These are phyloP conservation scores for Grammomys dolichurus DNA, from an alignment of 2,113 vertebrate genomes.

Conservation along the genomic window DNA sequence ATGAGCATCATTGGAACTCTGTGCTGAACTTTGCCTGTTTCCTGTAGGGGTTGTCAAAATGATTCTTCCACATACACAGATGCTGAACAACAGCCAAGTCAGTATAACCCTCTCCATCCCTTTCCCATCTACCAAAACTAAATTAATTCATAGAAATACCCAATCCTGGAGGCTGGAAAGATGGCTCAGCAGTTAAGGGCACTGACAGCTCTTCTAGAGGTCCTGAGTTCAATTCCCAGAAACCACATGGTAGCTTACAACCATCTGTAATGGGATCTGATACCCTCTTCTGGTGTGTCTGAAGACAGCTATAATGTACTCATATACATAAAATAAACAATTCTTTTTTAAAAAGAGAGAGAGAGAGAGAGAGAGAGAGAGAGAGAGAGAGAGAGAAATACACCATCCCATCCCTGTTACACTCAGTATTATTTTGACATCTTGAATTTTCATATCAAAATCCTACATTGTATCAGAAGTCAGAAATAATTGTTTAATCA, in stretches of 20 bases:
- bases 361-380: too few relatives aligned
- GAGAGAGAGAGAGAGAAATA: too few relatives aligned
- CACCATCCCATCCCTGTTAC: not conserved
- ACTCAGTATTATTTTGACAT: not conserved
- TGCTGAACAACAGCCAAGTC: not conserved
- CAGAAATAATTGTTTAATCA: not conserved
- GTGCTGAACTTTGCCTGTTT: not conserved
- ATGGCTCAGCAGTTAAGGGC: too few relatives aligned
- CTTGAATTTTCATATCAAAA: not conserved
- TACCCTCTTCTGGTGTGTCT: too few relatives aligned
- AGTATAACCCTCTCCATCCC: not conserved
- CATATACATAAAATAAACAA: too few relatives aligned
- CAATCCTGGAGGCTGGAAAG: not conserved
- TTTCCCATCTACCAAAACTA: not conserved
- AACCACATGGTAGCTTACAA: too few relatives aligned
- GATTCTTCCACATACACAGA: slow-evolving; percentile 21
- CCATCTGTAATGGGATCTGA: too few relatives aligned
- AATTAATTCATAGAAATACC: slow-evolving; percentile 9
- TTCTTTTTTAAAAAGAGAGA: too few relatives aligned
- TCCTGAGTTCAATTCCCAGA: too few relatives aligned
- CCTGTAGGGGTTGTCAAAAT: not conserved
- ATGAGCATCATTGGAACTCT: not conserved
- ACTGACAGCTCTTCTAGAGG: too few relatives aligned
- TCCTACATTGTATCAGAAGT: not conserved
- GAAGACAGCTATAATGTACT: too few relatives aligned